phyloP scores from a whole-genome alignment of 2,888 invertebrate genomes.

The Ligdia adustata region DNA sequence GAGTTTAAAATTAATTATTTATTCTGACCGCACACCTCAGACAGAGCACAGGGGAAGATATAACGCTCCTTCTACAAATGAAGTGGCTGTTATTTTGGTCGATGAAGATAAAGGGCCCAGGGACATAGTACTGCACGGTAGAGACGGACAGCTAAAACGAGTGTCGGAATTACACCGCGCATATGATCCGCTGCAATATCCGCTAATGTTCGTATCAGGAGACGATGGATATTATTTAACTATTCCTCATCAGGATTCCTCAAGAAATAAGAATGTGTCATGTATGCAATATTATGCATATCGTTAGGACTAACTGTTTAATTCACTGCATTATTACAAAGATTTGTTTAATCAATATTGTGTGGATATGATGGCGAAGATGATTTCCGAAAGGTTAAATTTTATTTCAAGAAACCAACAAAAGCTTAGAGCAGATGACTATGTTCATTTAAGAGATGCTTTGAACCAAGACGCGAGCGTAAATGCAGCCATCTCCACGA shows the following conservation, averaged over 20 bases:
- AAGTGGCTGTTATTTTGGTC: background rate
- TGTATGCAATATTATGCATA: background rate
- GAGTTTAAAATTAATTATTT: background rate
- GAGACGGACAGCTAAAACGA: background rate
- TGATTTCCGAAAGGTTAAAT: background rate
- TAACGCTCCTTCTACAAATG: background rate
- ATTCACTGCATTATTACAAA: background rate
- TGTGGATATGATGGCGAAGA: background rate
- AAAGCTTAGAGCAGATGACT: background rate
- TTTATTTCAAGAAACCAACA: background rate
- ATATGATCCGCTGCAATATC: background rate
- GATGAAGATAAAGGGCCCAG: background rate
- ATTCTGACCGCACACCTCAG: background rate
- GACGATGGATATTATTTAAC: background rate
- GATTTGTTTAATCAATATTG: background rate
- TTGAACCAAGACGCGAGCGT: background rate
- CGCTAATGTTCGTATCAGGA: background rate
- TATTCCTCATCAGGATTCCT: background rate
- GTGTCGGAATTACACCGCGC: background rate
- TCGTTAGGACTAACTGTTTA: background rate
- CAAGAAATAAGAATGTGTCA: background rate
- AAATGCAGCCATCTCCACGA: background rate
- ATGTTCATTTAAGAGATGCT: background rate
- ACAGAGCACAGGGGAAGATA: background rate
- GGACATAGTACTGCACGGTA: background rate